Conservation (phyloP, 2,113 vertebrate genomes). For the Dipodomys stephensi region DNA sequence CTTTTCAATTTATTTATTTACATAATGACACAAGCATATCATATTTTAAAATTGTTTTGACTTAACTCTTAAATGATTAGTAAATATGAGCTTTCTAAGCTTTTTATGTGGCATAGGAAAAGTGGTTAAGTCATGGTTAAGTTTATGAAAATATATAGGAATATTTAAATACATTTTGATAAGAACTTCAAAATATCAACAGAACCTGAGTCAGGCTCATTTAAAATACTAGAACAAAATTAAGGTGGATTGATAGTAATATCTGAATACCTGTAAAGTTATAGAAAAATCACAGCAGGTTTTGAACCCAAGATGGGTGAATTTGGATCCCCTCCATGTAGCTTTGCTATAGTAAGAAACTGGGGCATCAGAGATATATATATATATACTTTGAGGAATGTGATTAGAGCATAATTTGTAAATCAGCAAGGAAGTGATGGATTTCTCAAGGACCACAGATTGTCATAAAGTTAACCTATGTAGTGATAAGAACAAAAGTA, state of each 20-base stretch:
- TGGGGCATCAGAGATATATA: background rate
- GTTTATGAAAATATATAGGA: background rate
- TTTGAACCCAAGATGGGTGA: background rate
- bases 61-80: background rate
- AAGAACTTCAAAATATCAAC: too few species aligned
- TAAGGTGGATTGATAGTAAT: background rate
- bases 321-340: background rate
- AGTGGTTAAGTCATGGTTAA: background rate
- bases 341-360: background rate
- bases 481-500: background rate
- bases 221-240: background rate
- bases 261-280: background rate
- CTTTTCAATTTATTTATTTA: background rate
- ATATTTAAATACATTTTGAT: background rate
- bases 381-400: background rate
- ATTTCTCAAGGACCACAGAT: too few species aligned
- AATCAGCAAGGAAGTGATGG: background rate
- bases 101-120: background rate
- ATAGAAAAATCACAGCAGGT: background rate
- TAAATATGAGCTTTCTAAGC: background rate
- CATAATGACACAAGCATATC: background rate
- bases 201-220: background rate
- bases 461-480: accelerated
- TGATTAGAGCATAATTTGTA: background rate
- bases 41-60: background rate